Percentiles rank a stretch among this genome's conserved stretches.
phyloP scores from a whole-genome alignment of 2,113 vertebrate species.

The Scomber colias region DNA sequence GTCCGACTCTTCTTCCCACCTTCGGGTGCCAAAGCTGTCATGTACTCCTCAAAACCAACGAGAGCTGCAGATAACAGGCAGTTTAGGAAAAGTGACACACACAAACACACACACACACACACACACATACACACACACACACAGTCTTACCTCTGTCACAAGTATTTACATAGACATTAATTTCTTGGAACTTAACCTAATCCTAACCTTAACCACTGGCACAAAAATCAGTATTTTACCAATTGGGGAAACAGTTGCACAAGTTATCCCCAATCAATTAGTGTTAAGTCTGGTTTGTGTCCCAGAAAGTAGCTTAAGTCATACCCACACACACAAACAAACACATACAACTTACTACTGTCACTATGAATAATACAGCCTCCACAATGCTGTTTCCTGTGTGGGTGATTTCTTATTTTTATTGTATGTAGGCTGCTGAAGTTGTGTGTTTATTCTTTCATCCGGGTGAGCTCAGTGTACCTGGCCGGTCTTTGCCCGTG shows the following conservation, averaged over 20 bases:
- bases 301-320: too few relatives aligned
- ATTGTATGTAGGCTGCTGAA: conserved; percentile 16
- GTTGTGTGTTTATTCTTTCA: not conserved
- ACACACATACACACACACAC: not conserved
- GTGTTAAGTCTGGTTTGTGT: too few relatives aligned
- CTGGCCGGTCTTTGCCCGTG: conserved; percentile 92
- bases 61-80: conserved; percentile 79
- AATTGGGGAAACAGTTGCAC: too few relatives aligned
- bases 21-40: conserved; percentile 78
- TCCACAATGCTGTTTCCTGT: not conserved
- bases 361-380: not conserved
- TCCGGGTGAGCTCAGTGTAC: conserved; percentile 69
- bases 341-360: not conserved
- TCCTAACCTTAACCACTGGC: too few relatives aligned
- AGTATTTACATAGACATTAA: too few relatives aligned
- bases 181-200: too few relatives aligned
- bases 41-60: conserved; percentile 90
- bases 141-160: too few relatives aligned
- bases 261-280: too few relatives aligned
- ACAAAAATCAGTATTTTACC: too few relatives aligned
- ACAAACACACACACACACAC: conserved; percentile 3
- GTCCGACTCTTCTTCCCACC: conserved; percentile 89
- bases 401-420: conserved; percentile 5
- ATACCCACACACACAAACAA: not conserved
- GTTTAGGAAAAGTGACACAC: not conserved